Evolutionary conservation across 2,888 invertebrate species (phyloP).

Genomic region (Drosophila vallismaia): DNA sequence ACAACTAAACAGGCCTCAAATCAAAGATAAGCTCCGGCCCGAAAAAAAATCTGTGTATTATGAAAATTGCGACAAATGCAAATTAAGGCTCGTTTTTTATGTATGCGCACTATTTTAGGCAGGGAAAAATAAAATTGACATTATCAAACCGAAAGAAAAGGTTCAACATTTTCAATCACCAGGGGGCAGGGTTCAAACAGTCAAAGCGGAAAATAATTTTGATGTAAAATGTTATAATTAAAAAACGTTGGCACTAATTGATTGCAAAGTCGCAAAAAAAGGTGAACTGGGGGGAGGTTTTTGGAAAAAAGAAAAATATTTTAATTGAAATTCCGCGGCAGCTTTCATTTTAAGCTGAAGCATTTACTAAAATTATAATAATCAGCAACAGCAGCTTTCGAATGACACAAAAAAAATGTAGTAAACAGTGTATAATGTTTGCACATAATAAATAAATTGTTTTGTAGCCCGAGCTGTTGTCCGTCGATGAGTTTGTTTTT

Average conservation of each 20-base stretch:
- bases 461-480: slow-evolving; percentile 29
- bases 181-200: slow-evolving; percentile 15
- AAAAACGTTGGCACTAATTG: slow-evolving; percentile 49
- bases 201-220: slow-evolving; percentile 18
- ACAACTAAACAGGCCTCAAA: slow-evolving; percentile 35
- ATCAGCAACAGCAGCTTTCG: slow-evolving; percentile 29
- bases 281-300: slow-evolving; percentile 8
- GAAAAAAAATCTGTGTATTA: slow-evolving; percentile 38
- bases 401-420: slow-evolving; percentile 23
- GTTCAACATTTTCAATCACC: slow-evolving; percentile 39
- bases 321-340: slow-evolving; percentile 56
- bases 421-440: slow-evolving; percentile 58
- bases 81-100: slow-evolving; percentile 52
- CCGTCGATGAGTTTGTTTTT: slow-evolving; percentile 14
- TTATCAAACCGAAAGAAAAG: slow-evolving; percentile 2
- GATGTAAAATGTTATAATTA: slow-evolving; percentile 48
- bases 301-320: slow-evolving; percentile 34
- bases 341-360: slow-evolving; percentile 45
- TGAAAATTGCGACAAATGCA: slow-evolving; percentile 64
- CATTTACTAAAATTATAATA: slow-evolving; percentile 56
- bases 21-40: slow-evolving; percentile 24
- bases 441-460: slow-evolving; percentile 58
- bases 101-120: slow-evolving; percentile 45
- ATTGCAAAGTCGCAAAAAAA: slow-evolving; percentile 33
- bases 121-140: slow-evolving; percentile 6